Conservation (phyloP, 2,888 invertebrate genomes). For the Pristionchus exspectatus region DNA sequence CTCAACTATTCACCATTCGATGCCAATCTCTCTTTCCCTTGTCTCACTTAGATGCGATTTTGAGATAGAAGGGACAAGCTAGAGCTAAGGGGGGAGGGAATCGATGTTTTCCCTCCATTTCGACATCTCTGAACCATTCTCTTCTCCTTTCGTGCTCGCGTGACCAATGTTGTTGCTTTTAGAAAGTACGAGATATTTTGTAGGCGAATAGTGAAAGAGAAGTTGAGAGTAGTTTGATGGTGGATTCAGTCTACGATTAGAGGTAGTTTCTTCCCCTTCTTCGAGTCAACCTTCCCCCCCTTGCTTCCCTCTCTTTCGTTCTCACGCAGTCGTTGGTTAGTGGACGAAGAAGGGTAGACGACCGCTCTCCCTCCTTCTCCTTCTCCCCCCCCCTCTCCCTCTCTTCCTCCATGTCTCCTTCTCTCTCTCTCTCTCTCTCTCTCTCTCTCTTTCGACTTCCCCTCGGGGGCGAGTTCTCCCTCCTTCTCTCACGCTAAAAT, state of each 20-base stretch:
- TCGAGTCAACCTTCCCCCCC: neutral
- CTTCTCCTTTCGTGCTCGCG: neutral
- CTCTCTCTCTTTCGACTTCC: slow-evolving; percentile 17
- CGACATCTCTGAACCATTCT: neutral
- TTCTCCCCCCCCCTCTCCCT: neutral
- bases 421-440: neutral
- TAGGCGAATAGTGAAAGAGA: neutral
- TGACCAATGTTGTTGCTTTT: neutral
- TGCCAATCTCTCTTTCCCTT: neutral
- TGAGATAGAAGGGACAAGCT: slow-evolving; percentile 10
- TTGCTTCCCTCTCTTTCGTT: neutral
- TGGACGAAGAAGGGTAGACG: neutral
- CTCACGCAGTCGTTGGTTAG: slow-evolving; percentile 37
- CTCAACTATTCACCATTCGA: neutral
- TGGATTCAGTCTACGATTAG: neutral
- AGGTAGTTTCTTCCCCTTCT: neutral
- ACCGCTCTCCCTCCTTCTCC: neutral
- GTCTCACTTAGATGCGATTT: neutral
- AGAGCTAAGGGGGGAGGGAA: slow-evolving; percentile 2
- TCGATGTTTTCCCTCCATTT: neutral
- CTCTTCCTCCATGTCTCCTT: neutral
- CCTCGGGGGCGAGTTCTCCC: slow-evolving; percentile 35
- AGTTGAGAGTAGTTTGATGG: neutral
- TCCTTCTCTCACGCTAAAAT: slow-evolving; percentile 12
- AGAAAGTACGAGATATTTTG: neutral